phyloP scores from a whole-genome alignment of 2,113 vertebrate genomes.

The Macroglossus sobrinus region DNA sequence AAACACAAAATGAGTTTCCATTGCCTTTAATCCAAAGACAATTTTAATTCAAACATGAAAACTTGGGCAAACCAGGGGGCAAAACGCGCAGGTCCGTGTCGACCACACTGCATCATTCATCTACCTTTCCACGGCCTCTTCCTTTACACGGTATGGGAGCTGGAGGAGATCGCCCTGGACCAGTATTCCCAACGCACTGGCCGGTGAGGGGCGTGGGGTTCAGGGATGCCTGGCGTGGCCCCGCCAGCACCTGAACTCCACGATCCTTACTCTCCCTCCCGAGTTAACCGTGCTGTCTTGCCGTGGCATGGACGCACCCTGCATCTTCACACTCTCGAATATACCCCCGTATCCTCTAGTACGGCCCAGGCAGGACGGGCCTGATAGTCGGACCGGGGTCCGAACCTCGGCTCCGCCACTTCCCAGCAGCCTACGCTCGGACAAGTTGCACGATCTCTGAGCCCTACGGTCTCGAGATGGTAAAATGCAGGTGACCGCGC shows the following conservation, averaged over 20 bases:
- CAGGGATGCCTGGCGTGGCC: too few relatives aligned
- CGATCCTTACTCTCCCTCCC: neutral
- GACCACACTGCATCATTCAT: rapidly evolving
- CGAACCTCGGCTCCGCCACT: neutral
- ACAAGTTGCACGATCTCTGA: neutral
- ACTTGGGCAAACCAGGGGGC: neutral
- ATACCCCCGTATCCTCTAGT: neutral
- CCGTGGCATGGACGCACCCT: rapidly evolving
- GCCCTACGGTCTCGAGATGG: neutral
- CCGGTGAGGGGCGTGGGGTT: rapidly evolving
- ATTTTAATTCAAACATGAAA: neutral
- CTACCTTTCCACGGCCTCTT: too few relatives aligned
- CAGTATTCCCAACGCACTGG: too few relatives aligned
- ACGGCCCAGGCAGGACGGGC: neutral
- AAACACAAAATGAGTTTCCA: neutral
- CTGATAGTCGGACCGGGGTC: neutral
- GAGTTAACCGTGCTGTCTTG: neutral
- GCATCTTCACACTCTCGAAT: neutral
- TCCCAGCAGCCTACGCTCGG: neutral
- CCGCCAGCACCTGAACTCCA: neutral
- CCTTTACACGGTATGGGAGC: neutral
- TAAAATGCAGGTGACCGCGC: neutral
- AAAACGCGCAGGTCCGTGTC: neutral
- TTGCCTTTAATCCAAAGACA: neutral
- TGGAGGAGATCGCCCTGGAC: neutral